Percentiles rank a stretch among this genome's conserved stretches.
phyloP scores from a whole-genome alignment of 2,888 invertebrate genomes.

The Hydropsyche betteni region DNA sequence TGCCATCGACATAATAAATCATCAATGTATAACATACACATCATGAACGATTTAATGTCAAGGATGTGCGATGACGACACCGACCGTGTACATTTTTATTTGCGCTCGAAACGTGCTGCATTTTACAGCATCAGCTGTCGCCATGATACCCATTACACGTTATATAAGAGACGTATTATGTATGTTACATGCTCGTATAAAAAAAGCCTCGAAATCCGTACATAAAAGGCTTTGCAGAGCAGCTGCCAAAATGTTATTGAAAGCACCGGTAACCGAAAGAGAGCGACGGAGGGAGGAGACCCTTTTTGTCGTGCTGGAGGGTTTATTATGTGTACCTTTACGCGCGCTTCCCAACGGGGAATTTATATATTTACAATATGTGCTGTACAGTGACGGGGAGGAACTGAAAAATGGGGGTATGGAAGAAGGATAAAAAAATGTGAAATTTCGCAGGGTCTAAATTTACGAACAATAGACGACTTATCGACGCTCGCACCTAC shows the following conservation, averaged over 20 bases:
- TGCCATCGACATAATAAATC: neutral
- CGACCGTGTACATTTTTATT: neutral
- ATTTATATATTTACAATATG: neutral
- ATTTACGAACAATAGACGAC: neutral
- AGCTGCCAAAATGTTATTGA: constrained; percentile 48
- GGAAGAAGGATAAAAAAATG: neutral
- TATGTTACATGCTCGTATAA: constrained; percentile 1
- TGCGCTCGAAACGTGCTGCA: neutral
- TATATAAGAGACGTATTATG: neutral
- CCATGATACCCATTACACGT: neutral
- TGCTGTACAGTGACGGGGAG: too few relatives aligned
- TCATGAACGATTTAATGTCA: constrained; percentile 9
- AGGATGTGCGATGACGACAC: neutral
- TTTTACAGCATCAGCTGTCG: constrained; percentile 26
- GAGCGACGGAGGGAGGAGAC: constrained; percentile 3
- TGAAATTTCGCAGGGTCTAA: neutral
- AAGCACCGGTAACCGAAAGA: constrained; percentile 38
- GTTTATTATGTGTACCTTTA: constrained; percentile 26
- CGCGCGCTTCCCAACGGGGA: constrained; percentile 3
- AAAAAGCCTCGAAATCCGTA: constrained; percentile 16
- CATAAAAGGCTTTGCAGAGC: constrained; percentile 42
- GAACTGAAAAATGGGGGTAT: too few relatives aligned
- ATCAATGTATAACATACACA: neutral
- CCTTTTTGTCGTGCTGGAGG: constrained; percentile 2
- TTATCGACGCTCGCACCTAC: neutral